Conservation (phyloP, 2,113 vertebrate species). For the Nipponia nippon region DNA sequence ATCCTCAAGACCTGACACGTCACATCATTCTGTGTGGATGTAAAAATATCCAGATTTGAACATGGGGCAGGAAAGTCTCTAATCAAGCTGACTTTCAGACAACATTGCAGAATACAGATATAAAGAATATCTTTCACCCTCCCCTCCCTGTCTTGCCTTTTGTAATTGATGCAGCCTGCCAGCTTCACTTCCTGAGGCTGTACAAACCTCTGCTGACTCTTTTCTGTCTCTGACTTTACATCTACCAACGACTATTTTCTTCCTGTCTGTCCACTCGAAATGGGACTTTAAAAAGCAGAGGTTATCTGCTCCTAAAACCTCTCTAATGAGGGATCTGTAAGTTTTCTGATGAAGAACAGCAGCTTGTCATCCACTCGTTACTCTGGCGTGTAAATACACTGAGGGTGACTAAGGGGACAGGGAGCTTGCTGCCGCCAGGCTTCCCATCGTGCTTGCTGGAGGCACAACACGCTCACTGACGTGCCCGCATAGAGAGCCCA, state of each 20-base stretch:
- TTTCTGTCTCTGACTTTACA: background rate
- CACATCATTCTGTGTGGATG: background rate
- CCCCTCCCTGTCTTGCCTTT: background rate
- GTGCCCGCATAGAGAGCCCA: accelerated
- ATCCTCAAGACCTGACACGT: background rate
- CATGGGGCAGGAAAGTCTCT: background rate
- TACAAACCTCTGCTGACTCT: background rate
- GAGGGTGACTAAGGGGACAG: background rate
- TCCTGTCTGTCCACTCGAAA: background rate
- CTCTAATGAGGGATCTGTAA: background rate
- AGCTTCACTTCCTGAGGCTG: background rate
- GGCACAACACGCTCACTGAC: background rate
- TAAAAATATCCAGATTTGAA: background rate
- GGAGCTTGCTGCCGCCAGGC: background rate
- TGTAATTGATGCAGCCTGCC: background rate
- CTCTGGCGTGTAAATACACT: background rate
- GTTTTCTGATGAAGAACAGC: background rate
- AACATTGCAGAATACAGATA: background rate
- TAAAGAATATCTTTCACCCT: background rate
- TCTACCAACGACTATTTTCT: background rate
- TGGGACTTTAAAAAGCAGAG: background rate
- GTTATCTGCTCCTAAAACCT: background rate
- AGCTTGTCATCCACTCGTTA: background rate
- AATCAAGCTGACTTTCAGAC: background rate
- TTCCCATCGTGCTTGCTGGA: background rate